Base-by-base conservation (phyloP, 2,113 vertebrate genomes). In the Ellobius talpinus region DNA sequence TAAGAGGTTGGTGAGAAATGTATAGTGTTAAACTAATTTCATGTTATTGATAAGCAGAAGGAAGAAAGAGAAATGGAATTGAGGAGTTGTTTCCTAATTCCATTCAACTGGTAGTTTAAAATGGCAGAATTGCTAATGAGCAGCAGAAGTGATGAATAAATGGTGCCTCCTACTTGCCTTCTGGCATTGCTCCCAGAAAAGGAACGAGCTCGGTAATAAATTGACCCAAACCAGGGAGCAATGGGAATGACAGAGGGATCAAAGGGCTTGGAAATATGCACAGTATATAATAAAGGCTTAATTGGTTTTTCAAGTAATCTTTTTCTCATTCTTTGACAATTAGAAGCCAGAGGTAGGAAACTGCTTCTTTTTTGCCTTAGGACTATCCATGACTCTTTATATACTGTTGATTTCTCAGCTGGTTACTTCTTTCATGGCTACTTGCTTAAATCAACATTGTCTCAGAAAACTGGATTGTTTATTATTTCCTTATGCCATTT, bases 1-100 rank as follows among this genome's bases (percentile, higher is more conserved):
- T 81, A 88, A 95, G 45, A 74, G 77, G 33, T 91, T 86, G 86
- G 19, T 91, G 91, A 96, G 85, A 26, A 96, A 63, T 82, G 86
- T 68, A 77, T 36, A 39, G 45, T 45, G 87, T 90, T 61, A 31
- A 84, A 91, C 55, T 93, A 94, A 96, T 90, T 88, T 29, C 29
- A 33, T 55, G 39, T 72, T 95, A 77, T 11, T 93, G 52, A 94
- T 52, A 73, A 31, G 8, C 36, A 96, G 61, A 93, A 81, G 90
- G 4, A 82, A 42, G 73, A 74, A 76, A 23, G 47, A 91, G 89
- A 84, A 89, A 90, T 21, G 4, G 36, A 92, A 93, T 81, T n/a
- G 31, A 90, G 72, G 65, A 58, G 11, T 72, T 42, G 81, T 87
- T 39, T 93, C 39, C 29, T 85, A 52, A 93, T 91, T 92, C 91